Conservation (phyloP, 2,888 invertebrate genomes). For the Dicyrtoma fusca region DNA sequence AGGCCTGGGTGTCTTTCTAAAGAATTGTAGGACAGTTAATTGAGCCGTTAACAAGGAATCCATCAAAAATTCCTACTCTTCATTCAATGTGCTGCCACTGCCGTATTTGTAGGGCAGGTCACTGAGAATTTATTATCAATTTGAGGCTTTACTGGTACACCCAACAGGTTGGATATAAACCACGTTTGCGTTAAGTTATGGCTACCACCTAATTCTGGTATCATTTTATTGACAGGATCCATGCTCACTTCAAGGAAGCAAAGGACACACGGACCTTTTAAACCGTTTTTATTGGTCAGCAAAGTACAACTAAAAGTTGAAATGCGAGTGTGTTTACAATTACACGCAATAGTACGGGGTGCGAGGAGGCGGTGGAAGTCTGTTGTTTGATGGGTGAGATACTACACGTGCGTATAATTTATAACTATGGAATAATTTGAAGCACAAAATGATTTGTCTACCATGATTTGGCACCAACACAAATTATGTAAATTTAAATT, state of each 20-base stretch:
- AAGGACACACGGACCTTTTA: no score
- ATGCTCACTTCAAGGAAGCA: not conserved
- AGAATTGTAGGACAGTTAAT: conserved; percentile 14
- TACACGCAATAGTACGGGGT: no score
- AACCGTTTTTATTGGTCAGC: no score
- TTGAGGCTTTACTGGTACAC: not conserved
- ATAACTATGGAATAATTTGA: no score
- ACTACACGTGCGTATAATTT: no score
- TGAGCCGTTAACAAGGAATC: conserved; percentile 30
- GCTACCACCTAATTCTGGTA: not conserved
- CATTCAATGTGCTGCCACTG: not conserved
- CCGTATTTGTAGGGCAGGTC: conserved; percentile 7
- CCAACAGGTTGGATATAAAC: conserved; percentile 10
- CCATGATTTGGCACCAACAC: no score
- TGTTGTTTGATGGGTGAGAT: no score
- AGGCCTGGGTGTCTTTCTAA: conserved; percentile 15
- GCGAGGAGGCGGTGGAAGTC: no score
- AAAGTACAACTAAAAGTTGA: no score
- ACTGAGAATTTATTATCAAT: conserved; percentile 4
- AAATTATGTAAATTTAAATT: no score
- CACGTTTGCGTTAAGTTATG: not conserved
- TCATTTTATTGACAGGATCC: not conserved
- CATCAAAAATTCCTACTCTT: not conserved
- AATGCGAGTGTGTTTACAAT: not conserved
- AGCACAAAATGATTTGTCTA: no score